Conservation (phyloP, 2,113 vertebrate genomes). For the Sorex fumeus region DNA sequence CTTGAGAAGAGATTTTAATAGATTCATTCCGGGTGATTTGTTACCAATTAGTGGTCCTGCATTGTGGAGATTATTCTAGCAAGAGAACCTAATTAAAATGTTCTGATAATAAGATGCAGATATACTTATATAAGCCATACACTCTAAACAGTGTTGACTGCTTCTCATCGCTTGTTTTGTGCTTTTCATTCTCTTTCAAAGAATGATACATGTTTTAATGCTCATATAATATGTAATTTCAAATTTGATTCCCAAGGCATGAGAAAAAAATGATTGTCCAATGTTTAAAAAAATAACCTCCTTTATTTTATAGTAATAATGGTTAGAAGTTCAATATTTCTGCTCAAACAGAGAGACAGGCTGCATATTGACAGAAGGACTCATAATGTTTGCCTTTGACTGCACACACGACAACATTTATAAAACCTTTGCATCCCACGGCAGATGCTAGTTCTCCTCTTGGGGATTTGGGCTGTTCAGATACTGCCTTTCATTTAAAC, state of each 20-base stretch:
- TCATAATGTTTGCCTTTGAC: slow-evolving; percentile 87
- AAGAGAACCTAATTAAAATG: slow-evolving; percentile 12
- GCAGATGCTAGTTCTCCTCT: slow-evolving; percentile 81
- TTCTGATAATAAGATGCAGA: background rate
- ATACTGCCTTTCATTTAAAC: slow-evolving; percentile 89
- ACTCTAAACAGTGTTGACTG: background rate
- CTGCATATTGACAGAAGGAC: slow-evolving; percentile 89
- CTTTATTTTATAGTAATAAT: slow-evolving; percentile 87
- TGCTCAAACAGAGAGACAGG: slow-evolving; percentile 88
- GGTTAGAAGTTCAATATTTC: slow-evolving; percentile 89
- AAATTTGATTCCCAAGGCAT: slow-evolving; percentile 79
- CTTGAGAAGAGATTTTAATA: slow-evolving; percentile 23
- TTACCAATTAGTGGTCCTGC: background rate
- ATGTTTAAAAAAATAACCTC: slow-evolving; percentile 85
- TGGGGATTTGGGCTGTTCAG: slow-evolving; percentile 83
- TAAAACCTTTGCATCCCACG: slow-evolving; percentile 88
- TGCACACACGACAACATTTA: slow-evolving; percentile 89
- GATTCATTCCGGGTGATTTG: background rate
- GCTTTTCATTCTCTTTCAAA: slow-evolving; percentile 50
- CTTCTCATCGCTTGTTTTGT: background rate
- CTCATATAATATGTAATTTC: slow-evolving; percentile 65
- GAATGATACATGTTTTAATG: slow-evolving; percentile 70
- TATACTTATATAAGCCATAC: background rate
- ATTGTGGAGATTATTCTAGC: slow-evolving; percentile 11
- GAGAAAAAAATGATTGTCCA: slow-evolving; percentile 75